Evolutionary conservation across 1,140 invertebrate genomes (phyloP), one percentile per base, ranked within the genome.

Genomic region (Hycleus phaleratus): DNA sequence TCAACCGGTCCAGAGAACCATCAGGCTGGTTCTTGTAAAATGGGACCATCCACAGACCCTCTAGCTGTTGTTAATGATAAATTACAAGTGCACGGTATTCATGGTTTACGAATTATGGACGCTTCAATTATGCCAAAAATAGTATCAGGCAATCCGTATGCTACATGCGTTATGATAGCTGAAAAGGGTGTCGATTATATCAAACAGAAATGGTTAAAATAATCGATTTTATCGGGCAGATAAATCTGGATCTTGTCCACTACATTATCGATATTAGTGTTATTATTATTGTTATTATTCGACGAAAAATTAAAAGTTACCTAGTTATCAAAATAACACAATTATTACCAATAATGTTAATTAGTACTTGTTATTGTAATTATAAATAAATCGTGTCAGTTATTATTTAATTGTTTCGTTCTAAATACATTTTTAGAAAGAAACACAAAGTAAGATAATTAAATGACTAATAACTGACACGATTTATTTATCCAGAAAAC

Each of bases 1-100:
- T 82, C 85, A 26, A 91, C 90, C 0, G 84, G 83, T 0, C 85
- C 88, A 1, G 87, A 93, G 72, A 92, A 92, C 68, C 90, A 93
- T 74, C 90, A 91, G 71, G 87, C 86, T 0, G 89, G 88, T 3
- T 87, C 86, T 5, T 90, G 87, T 70, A 86, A 82, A 73, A 91
- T 93, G 89, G 89, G 89, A 0, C 81, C 83, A 0, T 58, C 75
- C 0, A 77, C 78, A 0, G 88, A 91, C 69, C 78, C 79, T 0
- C 67, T 75, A 9, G 82, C 88, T 0, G 88, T 91, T 0, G 86
- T 91, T 0, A 85, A 90, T 68, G 78, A 81, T 40, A 74, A 86
- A 59, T 71, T 91, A 1, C 76, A 81, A 67, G 85, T 90, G 1
- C 78, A 85, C 64, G 88, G 88, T 0, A 74, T 90, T 2, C 78